Base-by-base conservation (phyloP, 2,113 vertebrate genomes). In the Leptobrachium leishanense region DNA sequence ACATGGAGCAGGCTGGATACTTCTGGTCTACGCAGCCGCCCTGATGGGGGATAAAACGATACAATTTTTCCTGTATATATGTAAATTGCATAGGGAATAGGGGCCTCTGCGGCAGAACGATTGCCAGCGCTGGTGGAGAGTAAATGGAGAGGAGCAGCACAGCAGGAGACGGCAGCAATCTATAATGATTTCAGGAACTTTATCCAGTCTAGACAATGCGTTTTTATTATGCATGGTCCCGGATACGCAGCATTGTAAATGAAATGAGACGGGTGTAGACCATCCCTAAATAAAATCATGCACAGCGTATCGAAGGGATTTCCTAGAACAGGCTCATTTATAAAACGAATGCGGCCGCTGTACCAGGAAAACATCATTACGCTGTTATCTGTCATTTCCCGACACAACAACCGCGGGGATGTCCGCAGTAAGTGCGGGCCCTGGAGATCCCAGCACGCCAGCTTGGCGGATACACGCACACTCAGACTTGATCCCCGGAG, bases 201-300 rank as follows among this genome's bases (percentile, higher is more conserved):
- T 13, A 67, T 73, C 15, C 11, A 44, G 77, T 73, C 77, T 73
- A 74, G 71, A 74, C 77, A 73, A 10, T 13, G 70, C 41, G 67
- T 79, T 79, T 40, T 68, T 12, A 68, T 39, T 31, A 57, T 41
- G 42, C 55, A 43, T 41, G 41, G 46, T 43, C 50, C 46, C 68
- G 41, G 44, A 41, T 43, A 9, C 20, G 42, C 53, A 44, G 20
- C 42, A 2, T 31, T 70, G 50, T 50, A 77, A 71, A 63, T 70
- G 20, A 71, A 46, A 70, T 31, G 2, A 73, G 77, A 66, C 63
- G 20, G 1, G 20, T 15, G 31, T 15, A 44, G 43, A 44, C 42
- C 77, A 59, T 80, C 41, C 42, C 41, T 68, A 74, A 80, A 68
- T 39, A 59, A 41, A 74, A 80, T 74, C 50, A 59, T 39, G 43